Conservation (phyloP, 2,797 vertebrate genomes). For the Coregonus suidteri region DNA sequence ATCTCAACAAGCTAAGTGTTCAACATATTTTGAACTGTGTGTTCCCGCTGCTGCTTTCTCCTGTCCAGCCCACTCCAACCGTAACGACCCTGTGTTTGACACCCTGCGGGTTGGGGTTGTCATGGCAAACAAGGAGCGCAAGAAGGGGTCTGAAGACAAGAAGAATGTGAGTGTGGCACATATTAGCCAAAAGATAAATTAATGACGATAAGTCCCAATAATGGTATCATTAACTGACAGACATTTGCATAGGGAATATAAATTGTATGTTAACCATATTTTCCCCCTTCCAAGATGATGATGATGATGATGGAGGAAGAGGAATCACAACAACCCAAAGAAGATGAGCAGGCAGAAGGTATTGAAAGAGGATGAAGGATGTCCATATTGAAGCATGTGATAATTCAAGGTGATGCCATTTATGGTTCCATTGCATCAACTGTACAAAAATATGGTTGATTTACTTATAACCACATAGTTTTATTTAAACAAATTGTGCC, state of each 20-base stretch:
- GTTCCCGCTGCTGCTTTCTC: neutral
- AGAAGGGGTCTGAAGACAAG: slow-evolving; percentile 91
- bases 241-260: neutral
- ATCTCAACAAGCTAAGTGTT: neutral
- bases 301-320: slow-evolving; percentile 93
- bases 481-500: neutral
- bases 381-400: neutral
- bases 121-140: slow-evolving; percentile 96
- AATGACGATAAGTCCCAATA: neutral
- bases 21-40: neutral
- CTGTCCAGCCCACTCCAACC: slow-evolving; percentile 76
- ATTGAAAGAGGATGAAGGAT: neutral
- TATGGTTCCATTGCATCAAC: no score
- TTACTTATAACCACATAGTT: neutral
- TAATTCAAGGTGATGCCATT: neutral
- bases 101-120: slow-evolving; percentile 88
- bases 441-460: no score
- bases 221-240: neutral
- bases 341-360: neutral
- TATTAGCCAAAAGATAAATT: neutral
- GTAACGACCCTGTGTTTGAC: slow-evolving; percentile 90
- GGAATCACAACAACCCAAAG: slow-evolving; percentile 58
- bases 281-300: slow-evolving; percentile 17
- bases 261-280: neutral
- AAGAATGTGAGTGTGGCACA: slow-evolving; percentile 81